Conservation (phyloP, 2,888 invertebrate species). For the Troilus luridus region DNA sequence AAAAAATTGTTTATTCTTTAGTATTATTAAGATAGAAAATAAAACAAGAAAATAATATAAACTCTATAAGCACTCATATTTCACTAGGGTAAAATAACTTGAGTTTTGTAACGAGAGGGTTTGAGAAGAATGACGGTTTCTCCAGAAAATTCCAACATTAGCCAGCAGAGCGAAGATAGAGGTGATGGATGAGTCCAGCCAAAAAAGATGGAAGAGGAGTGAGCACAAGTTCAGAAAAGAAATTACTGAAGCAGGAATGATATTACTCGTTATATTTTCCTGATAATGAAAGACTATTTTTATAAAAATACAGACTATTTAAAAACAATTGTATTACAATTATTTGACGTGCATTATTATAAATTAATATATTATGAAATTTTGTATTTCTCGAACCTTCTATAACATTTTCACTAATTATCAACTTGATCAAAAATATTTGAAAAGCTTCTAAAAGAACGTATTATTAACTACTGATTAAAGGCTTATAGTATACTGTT, state of each 20-base stretch:
- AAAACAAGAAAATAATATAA: not conserved
- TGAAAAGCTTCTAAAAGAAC: too few species aligned
- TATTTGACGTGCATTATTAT: too few species aligned
- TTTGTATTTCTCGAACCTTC: too few species aligned
- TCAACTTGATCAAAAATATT: too few species aligned
- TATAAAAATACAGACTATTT: too few species aligned
- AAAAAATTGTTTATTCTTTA: too few species aligned
- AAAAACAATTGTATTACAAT: too few species aligned
- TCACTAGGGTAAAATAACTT: not conserved
- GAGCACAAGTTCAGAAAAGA: not conserved
- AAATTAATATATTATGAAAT: too few species aligned
- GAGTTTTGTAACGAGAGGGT: not conserved
- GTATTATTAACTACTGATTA: too few species aligned
- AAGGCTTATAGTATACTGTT: too few species aligned
- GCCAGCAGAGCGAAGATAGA: conserved; percentile 17
- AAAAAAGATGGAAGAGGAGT: conserved; percentile 32
- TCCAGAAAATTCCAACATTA: not conserved
- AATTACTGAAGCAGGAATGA: not conserved
- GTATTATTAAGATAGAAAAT: not conserved
- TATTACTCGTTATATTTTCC: not conserved
- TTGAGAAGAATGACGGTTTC: conserved; percentile 24
- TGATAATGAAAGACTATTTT: too few species aligned
- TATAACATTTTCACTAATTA: too few species aligned
- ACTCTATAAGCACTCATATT: not conserved
- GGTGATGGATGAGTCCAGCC: conserved; percentile 25